Evolutionary conservation across 2,113 vertebrate species (phyloP).

Genomic region (Carollia perspicillata): DNA sequence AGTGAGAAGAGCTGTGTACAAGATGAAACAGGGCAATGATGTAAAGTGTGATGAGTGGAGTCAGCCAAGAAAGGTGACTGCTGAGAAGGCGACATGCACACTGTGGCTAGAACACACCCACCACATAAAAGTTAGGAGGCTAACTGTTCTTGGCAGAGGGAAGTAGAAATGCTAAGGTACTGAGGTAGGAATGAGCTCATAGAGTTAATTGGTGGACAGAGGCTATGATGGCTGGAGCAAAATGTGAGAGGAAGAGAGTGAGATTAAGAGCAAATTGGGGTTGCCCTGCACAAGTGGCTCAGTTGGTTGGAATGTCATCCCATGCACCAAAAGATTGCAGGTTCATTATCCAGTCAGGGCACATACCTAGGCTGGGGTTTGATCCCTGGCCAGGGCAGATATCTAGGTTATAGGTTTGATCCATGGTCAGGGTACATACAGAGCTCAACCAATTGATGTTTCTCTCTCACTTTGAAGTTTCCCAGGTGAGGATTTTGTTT

Average conservation of each 20-base stretch:
- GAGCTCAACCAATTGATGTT: too few relatives aligned
- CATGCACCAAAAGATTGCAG: too few relatives aligned
- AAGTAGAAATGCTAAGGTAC: neutral
- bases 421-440: too few relatives aligned
- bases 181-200: neutral
- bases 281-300: too few relatives aligned
- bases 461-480: too few relatives aligned
- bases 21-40: neutral
- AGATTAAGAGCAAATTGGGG: neutral
- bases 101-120: neutral
- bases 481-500: too few relatives aligned
- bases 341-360: too few relatives aligned
- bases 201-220: neutral
- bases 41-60: neutral
- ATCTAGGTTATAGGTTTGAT: too few relatives aligned
- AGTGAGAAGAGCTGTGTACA: neutral
- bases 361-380: too few relatives aligned
- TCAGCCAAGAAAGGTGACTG: neutral
- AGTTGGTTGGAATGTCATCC: too few relatives aligned
- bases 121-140: neutral
- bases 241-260: neutral
- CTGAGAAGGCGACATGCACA: neutral
- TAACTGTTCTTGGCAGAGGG: neutral
- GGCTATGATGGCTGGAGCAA: rapidly evolving
- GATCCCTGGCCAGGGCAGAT: too few relatives aligned